Percentiles rank a stretch among this genome's conserved stretches.
These are phyloP conservation scores for Bilobella aurantiaca DNA, from an alignment of 1,140 invertebrate species.

Conservation along the genomic window DNA sequence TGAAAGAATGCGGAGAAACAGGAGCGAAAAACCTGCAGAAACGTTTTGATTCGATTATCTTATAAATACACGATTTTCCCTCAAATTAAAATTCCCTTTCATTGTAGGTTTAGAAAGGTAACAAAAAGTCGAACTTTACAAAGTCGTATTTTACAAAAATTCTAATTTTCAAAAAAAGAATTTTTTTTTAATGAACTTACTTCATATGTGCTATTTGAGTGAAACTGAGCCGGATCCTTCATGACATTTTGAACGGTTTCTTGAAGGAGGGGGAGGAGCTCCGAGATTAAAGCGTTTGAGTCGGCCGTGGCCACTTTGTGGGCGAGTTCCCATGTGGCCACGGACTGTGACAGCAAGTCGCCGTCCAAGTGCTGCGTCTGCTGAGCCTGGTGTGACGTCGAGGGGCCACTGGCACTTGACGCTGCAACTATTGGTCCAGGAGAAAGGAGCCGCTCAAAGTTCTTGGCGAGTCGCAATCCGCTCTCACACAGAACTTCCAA, in stretches of 20 bases:
- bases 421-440: constrained; percentile 10
- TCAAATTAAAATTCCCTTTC: neutral
- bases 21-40: constrained; percentile 33
- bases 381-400: constrained; percentile 13
- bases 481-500: constrained; percentile 33
- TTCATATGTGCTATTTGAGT: constrained; percentile 29
- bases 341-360: constrained; percentile 32
- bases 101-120: neutral
- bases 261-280: constrained; percentile 32
- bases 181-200: constrained; percentile 13
- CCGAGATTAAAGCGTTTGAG: constrained; percentile 31
- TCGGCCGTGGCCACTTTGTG: constrained; percentile 33
- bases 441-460: constrained; percentile 30
- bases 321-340: constrained; percentile 33
- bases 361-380: constrained; percentile 18
- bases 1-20: constrained; percentile 36
- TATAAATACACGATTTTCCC: too few species aligned
- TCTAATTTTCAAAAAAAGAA: neutral
- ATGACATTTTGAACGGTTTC: constrained; percentile 32
- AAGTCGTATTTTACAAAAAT: too few species aligned
- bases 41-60: too few species aligned
- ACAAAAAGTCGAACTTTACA: too few species aligned
- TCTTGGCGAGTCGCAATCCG: constrained; percentile 30
- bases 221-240: constrained; percentile 30
- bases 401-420: constrained; percentile 13